Percentiles rank a stretch among this genome's conserved stretches.
These are phyloP conservation scores for Saguinus imperator DNA, from an alignment of 2,113 vertebrate genomes.

Conservation along the genomic window DNA sequence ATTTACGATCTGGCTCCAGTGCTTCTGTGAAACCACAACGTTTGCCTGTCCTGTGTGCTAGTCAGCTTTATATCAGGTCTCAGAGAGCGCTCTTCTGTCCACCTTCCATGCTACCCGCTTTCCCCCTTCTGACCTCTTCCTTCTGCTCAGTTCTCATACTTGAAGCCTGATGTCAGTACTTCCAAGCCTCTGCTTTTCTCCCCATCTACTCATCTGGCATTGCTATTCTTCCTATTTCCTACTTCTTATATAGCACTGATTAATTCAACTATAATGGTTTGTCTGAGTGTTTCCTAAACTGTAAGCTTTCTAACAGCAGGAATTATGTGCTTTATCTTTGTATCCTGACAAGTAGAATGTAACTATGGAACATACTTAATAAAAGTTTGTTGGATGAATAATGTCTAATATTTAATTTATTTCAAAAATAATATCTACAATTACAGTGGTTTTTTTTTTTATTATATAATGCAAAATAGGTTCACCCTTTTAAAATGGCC, in stretches of 20 bases:
- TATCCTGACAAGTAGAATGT: background rate
- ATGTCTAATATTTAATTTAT: background rate
- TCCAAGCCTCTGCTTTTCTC: background rate
- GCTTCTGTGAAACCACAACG: background rate
- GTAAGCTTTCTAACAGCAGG: background rate
- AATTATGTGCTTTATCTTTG: background rate
- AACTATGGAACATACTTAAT: background rate
- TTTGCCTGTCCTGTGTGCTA: background rate
- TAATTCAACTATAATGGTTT: background rate
- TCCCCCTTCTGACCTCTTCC: background rate
- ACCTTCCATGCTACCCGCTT: background rate
- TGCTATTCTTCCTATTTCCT: background rate
- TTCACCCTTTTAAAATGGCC: background rate
- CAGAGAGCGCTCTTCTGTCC: background rate
- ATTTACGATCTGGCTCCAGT: background rate
- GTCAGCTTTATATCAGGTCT: background rate
- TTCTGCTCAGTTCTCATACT: background rate
- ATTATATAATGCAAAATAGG: background rate
- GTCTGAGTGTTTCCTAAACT: background rate
- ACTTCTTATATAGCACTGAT: background rate
- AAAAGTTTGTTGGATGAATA: slow-evolving; percentile 37
- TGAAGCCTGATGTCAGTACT: background rate
- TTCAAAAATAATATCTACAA: background rate
- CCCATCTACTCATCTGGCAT: background rate
- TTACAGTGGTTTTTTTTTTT: background rate